Evolutionary conservation across 2,113 vertebrate genomes (phyloP).

Genomic region (Dipodomys merriami): DNA sequence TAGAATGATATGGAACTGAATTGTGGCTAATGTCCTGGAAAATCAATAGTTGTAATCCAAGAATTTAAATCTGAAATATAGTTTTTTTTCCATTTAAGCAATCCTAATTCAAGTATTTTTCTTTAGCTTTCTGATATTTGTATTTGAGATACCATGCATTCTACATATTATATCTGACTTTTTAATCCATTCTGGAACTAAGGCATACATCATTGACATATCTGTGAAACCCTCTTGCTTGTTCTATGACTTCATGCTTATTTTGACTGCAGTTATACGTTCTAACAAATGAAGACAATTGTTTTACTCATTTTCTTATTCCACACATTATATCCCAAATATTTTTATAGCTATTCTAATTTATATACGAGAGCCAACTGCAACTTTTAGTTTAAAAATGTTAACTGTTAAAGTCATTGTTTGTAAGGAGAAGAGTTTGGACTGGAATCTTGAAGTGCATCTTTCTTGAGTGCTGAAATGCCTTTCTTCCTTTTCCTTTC

Average conservation of each 20-base stretch:
- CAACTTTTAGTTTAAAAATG: no score
- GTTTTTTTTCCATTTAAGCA: neutral
- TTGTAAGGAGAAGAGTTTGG: neutral
- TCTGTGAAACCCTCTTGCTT: neutral
- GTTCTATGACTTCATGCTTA: neutral
- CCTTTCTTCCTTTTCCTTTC: neutral
- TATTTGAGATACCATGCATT: neutral
- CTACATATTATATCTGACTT: neutral
- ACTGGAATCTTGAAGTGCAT: neutral
- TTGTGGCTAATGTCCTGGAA: neutral
- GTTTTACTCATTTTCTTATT: neutral
- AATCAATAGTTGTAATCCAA: neutral
- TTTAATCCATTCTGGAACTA: neutral
- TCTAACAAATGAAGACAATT: neutral
- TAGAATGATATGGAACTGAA: neutral
- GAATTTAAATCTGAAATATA: neutral
- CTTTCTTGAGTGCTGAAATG: neutral
- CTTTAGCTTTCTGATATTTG: neutral
- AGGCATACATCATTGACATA: neutral
- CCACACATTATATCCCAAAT: neutral
- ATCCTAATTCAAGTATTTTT: neutral
- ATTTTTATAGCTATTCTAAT: neutral
- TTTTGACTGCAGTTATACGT: neutral
- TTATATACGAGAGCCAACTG: neutral
- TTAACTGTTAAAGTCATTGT: neutral